These are phyloP conservation scores for Cotesia typhae DNA, from an alignment of 1,140 invertebrate species.

Conservation along the genomic window DNA sequence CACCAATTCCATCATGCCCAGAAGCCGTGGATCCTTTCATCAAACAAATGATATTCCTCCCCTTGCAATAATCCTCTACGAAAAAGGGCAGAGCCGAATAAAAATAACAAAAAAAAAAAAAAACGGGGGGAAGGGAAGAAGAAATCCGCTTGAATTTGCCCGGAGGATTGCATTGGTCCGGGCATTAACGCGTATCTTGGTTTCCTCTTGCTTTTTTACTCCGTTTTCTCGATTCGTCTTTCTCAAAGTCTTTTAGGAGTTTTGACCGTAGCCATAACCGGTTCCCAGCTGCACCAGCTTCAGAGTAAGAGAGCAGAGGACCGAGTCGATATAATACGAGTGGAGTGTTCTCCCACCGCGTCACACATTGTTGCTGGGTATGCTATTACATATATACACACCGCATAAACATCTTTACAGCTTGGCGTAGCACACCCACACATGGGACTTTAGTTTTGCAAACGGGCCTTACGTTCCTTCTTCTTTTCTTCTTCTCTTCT, in stretches of 20 bases:
- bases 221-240: conserved; percentile 27
- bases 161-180: conserved; percentile 18
- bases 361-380: conserved; percentile 3
- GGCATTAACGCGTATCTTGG: conserved; percentile 32
- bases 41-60: conserved; percentile 25
- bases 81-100: conserved; percentile 1
- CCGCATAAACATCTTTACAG: too few species aligned
- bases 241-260: conserved; percentile 54
- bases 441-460: background rate
- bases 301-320: background rate
- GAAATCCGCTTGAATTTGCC: background rate
- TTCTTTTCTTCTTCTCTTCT: background rate
- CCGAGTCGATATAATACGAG: too few species aligned
- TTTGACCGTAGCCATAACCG: conserved; percentile 57
- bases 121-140: background rate
- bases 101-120: background rate
- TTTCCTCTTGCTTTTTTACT: conserved; percentile 20
- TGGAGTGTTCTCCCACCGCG: background rate
- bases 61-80: conserved; percentile 13
- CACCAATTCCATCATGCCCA: conserved; percentile 19
- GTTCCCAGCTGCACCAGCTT: conserved; percentile 59
- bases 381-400: conserved; percentile 36
- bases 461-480: background rate
- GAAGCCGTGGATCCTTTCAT: conserved; percentile 20
- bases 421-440: conserved; percentile 4